Evolutionary conservation across 2,888 invertebrate species (phyloP).

Genomic region (Nephrotoma appendiculata): DNA sequence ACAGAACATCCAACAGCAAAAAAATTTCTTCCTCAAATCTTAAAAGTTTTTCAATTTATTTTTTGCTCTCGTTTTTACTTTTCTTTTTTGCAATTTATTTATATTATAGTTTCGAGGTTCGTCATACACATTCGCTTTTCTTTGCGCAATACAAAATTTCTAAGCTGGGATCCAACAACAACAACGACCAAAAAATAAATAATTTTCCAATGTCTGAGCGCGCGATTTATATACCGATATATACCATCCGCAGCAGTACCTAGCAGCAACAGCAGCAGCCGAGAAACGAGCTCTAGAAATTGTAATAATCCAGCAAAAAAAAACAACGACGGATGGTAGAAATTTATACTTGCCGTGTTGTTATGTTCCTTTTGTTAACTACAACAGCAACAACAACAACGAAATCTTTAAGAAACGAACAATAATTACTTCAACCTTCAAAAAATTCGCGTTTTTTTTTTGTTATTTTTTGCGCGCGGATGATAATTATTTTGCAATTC

Average conservation of each 20-base stretch:
- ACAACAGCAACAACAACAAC: background rate
- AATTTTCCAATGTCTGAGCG: background rate
- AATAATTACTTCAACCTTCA: background rate
- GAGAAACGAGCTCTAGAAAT: background rate
- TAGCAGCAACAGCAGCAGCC: background rate
- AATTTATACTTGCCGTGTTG: background rate
- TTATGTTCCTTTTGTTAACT: background rate
- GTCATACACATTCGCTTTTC: background rate
- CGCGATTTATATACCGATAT: background rate
- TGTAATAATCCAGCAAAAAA: background rate
- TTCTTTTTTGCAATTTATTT: background rate
- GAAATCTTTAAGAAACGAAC: background rate
- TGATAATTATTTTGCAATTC: background rate
- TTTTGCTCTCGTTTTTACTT: background rate
- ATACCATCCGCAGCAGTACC: background rate
- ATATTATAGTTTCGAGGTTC: too few species aligned
- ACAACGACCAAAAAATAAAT: background rate
- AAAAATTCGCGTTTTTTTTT: background rate
- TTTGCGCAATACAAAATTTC: background rate
- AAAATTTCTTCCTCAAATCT: background rate
- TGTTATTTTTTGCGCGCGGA: background rate
- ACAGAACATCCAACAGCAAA: background rate
- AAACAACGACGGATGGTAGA: background rate
- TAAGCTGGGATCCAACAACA: background rate
- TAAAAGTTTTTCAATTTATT: background rate